Evolutionary conservation across 2,888 invertebrate species (phyloP), one percentile per base, ranked within the genome.

Genomic region (Campopleginae sp.): DNA sequence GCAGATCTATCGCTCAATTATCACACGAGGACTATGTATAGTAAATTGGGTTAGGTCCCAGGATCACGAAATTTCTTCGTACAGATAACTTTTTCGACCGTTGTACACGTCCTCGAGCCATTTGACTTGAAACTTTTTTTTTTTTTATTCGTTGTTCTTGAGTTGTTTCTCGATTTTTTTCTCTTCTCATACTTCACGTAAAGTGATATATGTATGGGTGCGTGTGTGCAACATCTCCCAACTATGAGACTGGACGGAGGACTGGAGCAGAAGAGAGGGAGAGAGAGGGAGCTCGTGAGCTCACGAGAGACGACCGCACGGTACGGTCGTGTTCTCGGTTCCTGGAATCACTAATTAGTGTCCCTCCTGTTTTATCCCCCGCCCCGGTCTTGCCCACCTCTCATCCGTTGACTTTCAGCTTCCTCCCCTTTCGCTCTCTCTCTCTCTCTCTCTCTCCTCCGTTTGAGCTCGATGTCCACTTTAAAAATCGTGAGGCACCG

Each of bases 281-380:
- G 46, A 70, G 17, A 70, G 51, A 51, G 54, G 38, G 27, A 7
- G 51, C 54, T 44, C 46, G 71, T 31, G 71, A 77, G 82, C 85
- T 86, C 83, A 87, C 86, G 88, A 86, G 87, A 87, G 86, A 88
- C 88, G 87, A 88, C 87, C 88, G 88, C 87, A 87, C 89, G 90
- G 89, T 91, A 87, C 87, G 87, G 86, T 90, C 91, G 91, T 91
- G 92, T 91, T 93, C 92, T 93, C 89, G 90, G 91, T 93, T 93
- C 93, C 91, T 91, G 92, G 93, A 93, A 93, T 93, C 92, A 92
- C 93, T 93, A 93, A 93, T 93, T 93, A 93, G 93, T 92, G 93
- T 93, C 92, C 91, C 90, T 91, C 92, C 91, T 92, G 92, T 92
- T 92, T 92, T 91, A 91, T 92, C 92, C 91, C 89, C 58, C 90